These are phyloP conservation scores for Emydocephalus ijimae DNA, from an alignment of 2,113 vertebrate species.

Conservation along the genomic window DNA sequence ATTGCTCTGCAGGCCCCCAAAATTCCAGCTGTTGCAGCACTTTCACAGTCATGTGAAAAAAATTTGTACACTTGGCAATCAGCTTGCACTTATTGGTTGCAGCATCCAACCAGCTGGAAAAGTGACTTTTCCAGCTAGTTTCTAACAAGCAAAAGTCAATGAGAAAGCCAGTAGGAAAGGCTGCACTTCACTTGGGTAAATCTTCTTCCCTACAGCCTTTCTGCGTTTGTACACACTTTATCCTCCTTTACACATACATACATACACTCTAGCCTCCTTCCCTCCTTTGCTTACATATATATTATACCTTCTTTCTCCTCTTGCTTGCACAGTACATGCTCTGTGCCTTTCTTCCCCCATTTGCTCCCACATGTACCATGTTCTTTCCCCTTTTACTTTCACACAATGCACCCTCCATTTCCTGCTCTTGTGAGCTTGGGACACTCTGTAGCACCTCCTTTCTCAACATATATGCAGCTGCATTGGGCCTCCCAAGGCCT, in stretches of 20 bases:
- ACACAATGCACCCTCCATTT: not conserved
- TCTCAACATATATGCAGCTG: not conserved
- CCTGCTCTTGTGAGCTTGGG: not conserved
- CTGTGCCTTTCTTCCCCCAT: not conserved
- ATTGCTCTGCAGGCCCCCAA: not conserved
- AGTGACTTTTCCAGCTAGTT: not conserved
- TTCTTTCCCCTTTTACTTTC: not conserved
- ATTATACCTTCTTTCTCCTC: not conserved
- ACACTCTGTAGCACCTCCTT: not conserved
- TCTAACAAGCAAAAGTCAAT: not conserved
- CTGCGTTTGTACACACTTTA: not conserved
- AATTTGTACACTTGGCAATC: not conserved
- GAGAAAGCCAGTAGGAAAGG: not conserved
- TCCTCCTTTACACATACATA: not conserved
- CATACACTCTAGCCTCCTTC: not conserved
- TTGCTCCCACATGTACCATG: not conserved
- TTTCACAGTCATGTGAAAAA: not conserved
- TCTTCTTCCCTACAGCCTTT: not conserved
- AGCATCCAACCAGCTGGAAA: not conserved
- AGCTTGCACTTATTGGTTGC: not conserved
- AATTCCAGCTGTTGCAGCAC: not conserved
- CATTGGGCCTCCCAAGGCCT: not conserved
- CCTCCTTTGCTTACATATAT: not conserved
- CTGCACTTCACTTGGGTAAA: not conserved
- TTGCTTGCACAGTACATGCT: not conserved